These are phyloP conservation scores for Sebastes taczanowskii DNA, from an alignment of 2,797 vertebrate genomes.

Conservation along the genomic window DNA sequence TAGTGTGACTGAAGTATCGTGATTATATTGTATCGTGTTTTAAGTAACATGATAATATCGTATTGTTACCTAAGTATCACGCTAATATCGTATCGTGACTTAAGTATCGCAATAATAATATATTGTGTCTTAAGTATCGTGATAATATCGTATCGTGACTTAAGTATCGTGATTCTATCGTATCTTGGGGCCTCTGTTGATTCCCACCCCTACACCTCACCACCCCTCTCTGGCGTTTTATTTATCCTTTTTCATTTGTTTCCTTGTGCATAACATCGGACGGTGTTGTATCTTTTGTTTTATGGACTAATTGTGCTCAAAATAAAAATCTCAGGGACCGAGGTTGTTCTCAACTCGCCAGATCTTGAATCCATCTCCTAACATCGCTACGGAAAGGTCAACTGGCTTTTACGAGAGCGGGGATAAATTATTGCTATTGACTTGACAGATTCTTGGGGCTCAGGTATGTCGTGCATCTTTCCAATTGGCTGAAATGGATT, in stretches of 20 bases:
- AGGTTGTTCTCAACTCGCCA: not conserved
- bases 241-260: not conserved
- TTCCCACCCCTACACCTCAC: too few relatives aligned
- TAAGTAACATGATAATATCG: too few relatives aligned
- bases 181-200: too few relatives aligned
- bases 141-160: too few relatives aligned
- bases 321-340: not conserved
- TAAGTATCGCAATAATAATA: too few relatives aligned
- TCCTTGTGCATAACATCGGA: not conserved
- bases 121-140: too few relatives aligned
- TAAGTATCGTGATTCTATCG: too few relatives aligned
- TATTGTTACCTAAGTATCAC: too few relatives aligned
- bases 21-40: too few relatives aligned
- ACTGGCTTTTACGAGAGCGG: not conserved
- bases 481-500: conserved; percentile 43
- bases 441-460: conserved; percentile 17
- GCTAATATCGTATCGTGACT: too few relatives aligned
- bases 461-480: conserved; percentile 45
- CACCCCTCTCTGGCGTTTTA: not conserved
- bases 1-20: too few relatives aligned
- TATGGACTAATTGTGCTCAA: not conserved
- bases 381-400: not conserved
- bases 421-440: not conserved
- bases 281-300: not conserved
- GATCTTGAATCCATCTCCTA: not conserved